These are phyloP conservation scores for Cheilosia variabilis DNA, from an alignment of 2,888 invertebrate species.

Conservation along the genomic window DNA sequence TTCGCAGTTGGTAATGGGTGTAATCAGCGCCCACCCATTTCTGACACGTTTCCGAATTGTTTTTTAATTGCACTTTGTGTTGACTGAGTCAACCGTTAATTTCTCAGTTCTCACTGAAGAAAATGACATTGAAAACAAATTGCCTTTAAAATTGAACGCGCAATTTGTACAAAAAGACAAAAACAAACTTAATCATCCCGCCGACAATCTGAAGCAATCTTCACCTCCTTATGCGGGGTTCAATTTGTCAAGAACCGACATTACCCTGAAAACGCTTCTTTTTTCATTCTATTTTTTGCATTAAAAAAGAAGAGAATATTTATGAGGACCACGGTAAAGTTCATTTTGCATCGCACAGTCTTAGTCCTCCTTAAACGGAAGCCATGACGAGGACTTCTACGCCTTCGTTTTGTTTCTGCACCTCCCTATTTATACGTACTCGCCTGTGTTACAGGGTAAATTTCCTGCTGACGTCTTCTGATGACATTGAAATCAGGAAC, in stretches of 20 bases:
- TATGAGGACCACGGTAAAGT: constrained; percentile 1
- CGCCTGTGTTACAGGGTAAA: too few species aligned
- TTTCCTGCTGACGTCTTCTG: constrained; percentile 53
- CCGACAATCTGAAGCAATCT: constrained; percentile 6
- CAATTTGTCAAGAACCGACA: constrained; percentile 39
- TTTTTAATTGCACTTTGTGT: constrained; percentile 30
- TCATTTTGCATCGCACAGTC: constrained; percentile 34
- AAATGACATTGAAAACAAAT: constrained; percentile 32
- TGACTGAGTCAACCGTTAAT: neutral
- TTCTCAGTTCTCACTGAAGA: neutral
- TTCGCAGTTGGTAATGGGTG: neutral
- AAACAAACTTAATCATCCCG: neutral
- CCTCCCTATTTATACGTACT: too few species aligned
- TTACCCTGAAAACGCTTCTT: constrained; percentile 2
- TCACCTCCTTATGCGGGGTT: neutral
- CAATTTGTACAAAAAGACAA: neutral
- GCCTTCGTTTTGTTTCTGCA: constrained; percentile 4
- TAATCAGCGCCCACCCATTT: constrained; percentile 9
- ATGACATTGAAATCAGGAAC: constrained; percentile 61
- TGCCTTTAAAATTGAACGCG: constrained; percentile 6
- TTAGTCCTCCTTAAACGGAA: constrained; percentile 27
- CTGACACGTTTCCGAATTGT: constrained; percentile 26
- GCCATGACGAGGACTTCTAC: constrained; percentile 30
- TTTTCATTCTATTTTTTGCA: neutral
- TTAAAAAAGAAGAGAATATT: neutral